Percentiles rank a stretch among this genome's conserved stretches.
phyloP scores from a whole-genome alignment of 2,888 invertebrate species.

The Thecocarcelia acutangulata region DNA sequence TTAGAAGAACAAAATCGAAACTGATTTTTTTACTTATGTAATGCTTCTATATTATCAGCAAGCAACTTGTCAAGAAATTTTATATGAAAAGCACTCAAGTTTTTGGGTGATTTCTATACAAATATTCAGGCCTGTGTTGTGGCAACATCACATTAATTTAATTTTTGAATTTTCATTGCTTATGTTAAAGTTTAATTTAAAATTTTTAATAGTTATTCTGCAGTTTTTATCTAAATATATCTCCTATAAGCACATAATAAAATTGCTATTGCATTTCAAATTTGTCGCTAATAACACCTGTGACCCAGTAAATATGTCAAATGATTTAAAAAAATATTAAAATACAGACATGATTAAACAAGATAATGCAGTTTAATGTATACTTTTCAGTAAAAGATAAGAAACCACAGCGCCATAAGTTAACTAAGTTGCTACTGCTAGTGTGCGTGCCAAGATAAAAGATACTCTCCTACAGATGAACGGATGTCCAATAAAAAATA shows the following conservation, averaged over 20 bases:
- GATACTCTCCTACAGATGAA: neutral
- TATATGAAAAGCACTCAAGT: too few species aligned
- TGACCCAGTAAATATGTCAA: conserved; percentile 26
- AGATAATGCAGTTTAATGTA: neutral
- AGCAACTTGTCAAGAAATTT: too few species aligned
- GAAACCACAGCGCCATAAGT: conserved; percentile 9
- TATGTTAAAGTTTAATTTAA: too few species aligned
- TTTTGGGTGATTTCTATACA: too few species aligned
- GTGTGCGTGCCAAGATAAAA: conserved; percentile 29
- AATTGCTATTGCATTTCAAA: neutral
- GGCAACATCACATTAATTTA: too few species aligned
- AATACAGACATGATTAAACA: neutral
- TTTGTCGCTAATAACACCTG: neutral
- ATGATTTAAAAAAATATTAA: conserved; percentile 10
- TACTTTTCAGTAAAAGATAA: conserved; percentile 49
- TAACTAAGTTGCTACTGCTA: neutral
- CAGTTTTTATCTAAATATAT: neutral
- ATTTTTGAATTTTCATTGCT: too few species aligned
- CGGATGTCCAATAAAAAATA: conserved; percentile 17
- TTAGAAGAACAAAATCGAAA: too few species aligned
- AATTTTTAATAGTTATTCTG: too few species aligned
- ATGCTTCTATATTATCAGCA: too few species aligned
- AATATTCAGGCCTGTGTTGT: too few species aligned
- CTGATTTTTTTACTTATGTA: too few species aligned
- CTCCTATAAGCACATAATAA: neutral